phyloP scores from a whole-genome alignment of 2,797 vertebrate genomes.

The Mus caroli region DNA sequence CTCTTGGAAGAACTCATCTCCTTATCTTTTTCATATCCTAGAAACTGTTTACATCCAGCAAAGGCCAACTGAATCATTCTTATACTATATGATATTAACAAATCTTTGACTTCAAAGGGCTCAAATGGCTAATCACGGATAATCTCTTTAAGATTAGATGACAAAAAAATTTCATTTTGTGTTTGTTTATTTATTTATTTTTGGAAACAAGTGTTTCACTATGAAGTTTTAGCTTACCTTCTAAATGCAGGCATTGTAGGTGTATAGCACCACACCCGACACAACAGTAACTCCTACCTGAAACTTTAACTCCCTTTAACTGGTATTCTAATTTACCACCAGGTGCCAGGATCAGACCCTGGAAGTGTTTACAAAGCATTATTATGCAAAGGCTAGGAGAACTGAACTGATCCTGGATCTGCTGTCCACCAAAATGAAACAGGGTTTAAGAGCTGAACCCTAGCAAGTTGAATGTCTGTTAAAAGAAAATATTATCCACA shows the following conservation, averaged over 20 bases:
- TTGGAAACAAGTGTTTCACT: neutral
- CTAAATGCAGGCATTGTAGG: neutral
- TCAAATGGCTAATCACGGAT: neutral
- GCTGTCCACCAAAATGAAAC: neutral
- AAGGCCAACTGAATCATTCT: neutral
- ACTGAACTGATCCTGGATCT: neutral
- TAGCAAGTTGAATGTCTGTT: neutral
- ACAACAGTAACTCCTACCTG: neutral
- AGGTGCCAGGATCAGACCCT: neutral
- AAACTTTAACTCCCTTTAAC: neutral
- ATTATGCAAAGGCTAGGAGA: neutral
- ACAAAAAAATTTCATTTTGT: neutral
- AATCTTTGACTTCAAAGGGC: neutral
- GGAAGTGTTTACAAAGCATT: neutral
- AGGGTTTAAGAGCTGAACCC: neutral
- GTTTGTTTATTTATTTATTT: neutral
- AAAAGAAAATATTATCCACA: slow-evolving; percentile 15
- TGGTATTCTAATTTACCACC: neutral
- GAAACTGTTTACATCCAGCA: neutral
- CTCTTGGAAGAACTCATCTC: neutral
- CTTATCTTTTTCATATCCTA: neutral
- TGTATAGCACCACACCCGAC: neutral
- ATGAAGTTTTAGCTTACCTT: neutral
- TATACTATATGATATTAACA: neutral
- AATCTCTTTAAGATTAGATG: neutral